phyloP scores from a whole-genome alignment of 2,797 vertebrate species.

The Halcyon smyrnensis region DNA sequence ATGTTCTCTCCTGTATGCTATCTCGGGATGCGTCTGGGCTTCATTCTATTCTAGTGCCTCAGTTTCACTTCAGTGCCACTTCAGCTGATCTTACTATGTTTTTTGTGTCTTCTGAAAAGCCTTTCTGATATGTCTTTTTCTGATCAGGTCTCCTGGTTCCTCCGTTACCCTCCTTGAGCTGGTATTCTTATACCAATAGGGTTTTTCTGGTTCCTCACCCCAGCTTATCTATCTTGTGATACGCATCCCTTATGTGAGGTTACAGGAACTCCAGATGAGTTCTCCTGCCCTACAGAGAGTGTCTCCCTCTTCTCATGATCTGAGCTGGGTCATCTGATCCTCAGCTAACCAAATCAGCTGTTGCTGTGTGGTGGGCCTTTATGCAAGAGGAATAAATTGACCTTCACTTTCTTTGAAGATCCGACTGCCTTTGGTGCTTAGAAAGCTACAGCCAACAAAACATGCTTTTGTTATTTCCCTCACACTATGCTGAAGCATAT shows the following conservation, averaged over 20 bases:
- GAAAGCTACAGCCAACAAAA: background rate
- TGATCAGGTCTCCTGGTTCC: background rate
- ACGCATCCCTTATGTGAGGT: background rate
- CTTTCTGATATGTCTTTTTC: background rate
- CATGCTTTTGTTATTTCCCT: background rate
- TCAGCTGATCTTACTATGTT: background rate
- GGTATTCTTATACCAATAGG: background rate
- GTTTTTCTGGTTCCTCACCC: background rate
- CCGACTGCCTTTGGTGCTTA: background rate
- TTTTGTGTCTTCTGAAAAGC: background rate
- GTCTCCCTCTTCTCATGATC: background rate
- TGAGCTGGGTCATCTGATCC: constrained; percentile 2
- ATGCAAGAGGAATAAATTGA: background rate
- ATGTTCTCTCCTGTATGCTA: background rate
- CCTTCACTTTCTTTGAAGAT: background rate
- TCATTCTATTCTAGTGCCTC: background rate
- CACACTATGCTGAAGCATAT: background rate
- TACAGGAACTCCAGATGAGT: background rate
- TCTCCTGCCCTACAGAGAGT: background rate
- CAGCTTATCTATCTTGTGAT: background rate
- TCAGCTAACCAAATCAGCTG: constrained; percentile 38
- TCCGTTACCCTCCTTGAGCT: background rate
- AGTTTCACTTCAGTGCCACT: background rate
- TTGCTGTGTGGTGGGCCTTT: background rate
- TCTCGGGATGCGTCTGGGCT: background rate